These are phyloP conservation scores for Xiphias gladius DNA, from an alignment of 2,113 vertebrate genomes.

Conservation along the genomic window DNA sequence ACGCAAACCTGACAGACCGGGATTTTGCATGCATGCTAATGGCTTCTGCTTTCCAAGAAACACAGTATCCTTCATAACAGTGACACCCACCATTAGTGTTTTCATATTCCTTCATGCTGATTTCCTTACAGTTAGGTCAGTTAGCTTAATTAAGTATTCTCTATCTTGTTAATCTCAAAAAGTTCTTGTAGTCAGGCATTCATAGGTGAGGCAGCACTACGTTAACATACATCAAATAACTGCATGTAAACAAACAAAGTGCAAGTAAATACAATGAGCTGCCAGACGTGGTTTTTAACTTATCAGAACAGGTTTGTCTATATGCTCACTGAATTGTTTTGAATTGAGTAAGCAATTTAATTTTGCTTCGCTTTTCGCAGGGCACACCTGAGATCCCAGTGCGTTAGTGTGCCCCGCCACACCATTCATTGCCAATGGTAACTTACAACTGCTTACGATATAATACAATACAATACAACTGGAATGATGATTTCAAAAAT, in stretches of 20 bases:
- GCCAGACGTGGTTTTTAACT: background rate
- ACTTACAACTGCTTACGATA: conserved; percentile 8
- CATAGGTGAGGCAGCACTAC: too few relatives aligned
- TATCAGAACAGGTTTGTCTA: conserved; percentile 5
- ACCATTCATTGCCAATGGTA: conserved; percentile 10
- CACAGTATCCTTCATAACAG: conserved; percentile 73
- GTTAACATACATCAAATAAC: conserved; percentile 17
- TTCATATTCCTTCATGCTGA: conserved; percentile 64
- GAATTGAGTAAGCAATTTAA: conserved; percentile 11
- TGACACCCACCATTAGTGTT: conserved; percentile 68
- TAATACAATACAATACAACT: conserved; percentile 14
- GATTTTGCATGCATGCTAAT: conserved; percentile 71
- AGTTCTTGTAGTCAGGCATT: too few relatives aligned
- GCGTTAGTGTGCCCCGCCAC: background rate
- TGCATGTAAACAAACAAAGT: conserved; percentile 12
- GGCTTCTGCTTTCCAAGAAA: conserved; percentile 76
- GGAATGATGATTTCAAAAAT: conserved; percentile 29
- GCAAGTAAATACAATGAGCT: conserved; percentile 10
- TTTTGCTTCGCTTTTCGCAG: conserved; percentile 7
- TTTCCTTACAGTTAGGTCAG: conserved; percentile 54
- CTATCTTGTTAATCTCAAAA: too few relatives aligned
- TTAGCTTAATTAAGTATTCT: too few relatives aligned
- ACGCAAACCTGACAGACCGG: conserved; percentile 72
- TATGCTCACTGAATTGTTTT: conserved; percentile 14
- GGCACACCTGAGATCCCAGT: conserved; percentile 8